phyloP scores from a whole-genome alignment of 2,113 vertebrate species.

The Antennarius striatus region DNA sequence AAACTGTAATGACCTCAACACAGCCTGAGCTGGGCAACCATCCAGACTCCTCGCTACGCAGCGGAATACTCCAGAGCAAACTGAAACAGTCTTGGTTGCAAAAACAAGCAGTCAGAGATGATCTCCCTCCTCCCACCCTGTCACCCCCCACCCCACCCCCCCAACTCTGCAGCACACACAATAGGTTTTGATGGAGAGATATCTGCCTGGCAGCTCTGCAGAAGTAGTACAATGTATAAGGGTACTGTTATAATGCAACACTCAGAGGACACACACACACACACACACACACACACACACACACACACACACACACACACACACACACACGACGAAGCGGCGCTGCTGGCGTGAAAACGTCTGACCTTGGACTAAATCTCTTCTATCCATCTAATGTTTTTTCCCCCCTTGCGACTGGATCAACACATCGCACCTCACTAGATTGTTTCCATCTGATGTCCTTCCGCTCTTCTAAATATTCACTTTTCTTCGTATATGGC shows the following conservation, averaged over 20 bases:
- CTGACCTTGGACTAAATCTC: constrained; percentile 14
- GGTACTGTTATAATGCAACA: constrained; percentile 29
- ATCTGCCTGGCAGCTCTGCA: constrained; percentile 56
- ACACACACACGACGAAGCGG: background rate
- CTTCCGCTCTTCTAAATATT: too few species aligned
- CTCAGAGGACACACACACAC: constrained; percentile 7
- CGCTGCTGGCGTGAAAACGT: background rate
- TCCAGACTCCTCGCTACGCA: constrained; percentile 63
- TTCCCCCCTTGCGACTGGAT: background rate
- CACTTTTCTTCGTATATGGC: too few species aligned
- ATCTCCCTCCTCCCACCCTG: constrained; percentile 21
- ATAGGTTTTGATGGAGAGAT: constrained; percentile 55
- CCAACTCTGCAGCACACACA: constrained; percentile 35
- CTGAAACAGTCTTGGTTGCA: constrained; percentile 41
- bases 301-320: background rate
- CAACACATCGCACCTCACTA: background rate
- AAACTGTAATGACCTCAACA: constrained; percentile 63
- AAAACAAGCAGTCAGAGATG: constrained; percentile 54
- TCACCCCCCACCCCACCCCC: constrained; percentile 4
- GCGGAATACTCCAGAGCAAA: constrained; percentile 50
- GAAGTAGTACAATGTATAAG: constrained; percentile 20
- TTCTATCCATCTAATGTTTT: background rate
- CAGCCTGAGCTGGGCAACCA: constrained; percentile 49
- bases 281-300: background rate
- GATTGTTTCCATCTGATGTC: too few species aligned